phyloP scores from a whole-genome alignment of 2,888 invertebrate genomes.

The Gymnocheta viridis region DNA sequence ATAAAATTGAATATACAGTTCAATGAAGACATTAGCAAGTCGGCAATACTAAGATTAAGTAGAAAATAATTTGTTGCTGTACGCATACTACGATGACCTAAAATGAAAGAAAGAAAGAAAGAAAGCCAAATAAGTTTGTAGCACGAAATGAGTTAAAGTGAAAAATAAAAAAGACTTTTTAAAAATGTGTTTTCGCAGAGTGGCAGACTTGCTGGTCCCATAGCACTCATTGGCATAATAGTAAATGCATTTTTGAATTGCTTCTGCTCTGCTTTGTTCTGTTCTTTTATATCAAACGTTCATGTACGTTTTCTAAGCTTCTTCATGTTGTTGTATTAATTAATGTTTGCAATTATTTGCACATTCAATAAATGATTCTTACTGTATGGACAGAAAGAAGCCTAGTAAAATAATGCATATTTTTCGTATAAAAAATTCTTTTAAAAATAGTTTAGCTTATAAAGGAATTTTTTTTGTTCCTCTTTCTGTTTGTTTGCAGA shows the following conservation, averaged over 20 bases:
- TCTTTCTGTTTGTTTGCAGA: too few species aligned
- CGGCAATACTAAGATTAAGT: conserved; percentile 93
- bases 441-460: too few species aligned
- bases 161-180: background rate
- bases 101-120: conserved; percentile 60
- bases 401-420: too few species aligned
- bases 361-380: background rate
- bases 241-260: background rate
- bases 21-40: conserved; percentile 92
- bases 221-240: too few species aligned
- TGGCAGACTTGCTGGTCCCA: background rate
- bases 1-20: conserved; percentile 96
- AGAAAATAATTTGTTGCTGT: conserved; percentile 96
- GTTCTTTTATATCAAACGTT: background rate
- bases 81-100: conserved; percentile 92
- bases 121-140: conserved; percentile 1
- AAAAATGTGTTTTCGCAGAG: too few species aligned
- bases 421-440: too few species aligned
- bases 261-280: background rate
- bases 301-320: background rate
- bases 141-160: background rate
- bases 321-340: background rate
- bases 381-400: too few species aligned
- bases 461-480: too few species aligned
- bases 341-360: background rate